These are phyloP conservation scores for Chaetodon trifasciatus DNA, from an alignment of 2,797 vertebrate genomes.

Conservation along the genomic window DNA sequence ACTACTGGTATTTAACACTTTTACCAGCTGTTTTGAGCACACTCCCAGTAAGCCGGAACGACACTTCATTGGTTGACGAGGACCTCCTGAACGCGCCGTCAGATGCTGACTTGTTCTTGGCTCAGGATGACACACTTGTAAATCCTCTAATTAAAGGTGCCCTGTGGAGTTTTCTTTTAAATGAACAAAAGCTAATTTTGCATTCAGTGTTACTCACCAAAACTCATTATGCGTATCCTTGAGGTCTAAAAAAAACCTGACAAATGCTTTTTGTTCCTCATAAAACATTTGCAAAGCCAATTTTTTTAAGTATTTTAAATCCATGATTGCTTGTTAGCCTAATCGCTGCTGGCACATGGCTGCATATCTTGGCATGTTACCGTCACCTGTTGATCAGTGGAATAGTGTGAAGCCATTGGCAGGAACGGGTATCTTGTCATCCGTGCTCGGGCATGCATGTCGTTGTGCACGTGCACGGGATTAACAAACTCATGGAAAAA, in stretches of 20 bases:
- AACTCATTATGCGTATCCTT: neutral
- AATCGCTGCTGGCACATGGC: neutral
- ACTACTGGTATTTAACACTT: conserved; percentile 1
- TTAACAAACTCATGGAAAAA: neutral
- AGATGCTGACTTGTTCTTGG: neutral
- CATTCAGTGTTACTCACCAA: neutral
- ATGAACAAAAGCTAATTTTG: neutral
- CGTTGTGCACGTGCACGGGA: neutral
- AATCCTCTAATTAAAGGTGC: conserved; percentile 4
- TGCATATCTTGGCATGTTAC: neutral
- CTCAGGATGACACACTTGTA: neutral
- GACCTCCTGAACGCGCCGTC: neutral
- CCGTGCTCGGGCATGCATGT: neutral
- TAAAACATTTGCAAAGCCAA: neutral
- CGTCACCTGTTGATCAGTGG: neutral
- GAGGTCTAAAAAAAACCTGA: neutral
- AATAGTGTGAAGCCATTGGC: neutral
- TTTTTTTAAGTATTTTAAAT: neutral
- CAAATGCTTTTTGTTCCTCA: neutral
- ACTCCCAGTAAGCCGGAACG: neutral
- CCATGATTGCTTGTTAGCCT: neutral
- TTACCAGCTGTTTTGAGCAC: conserved; percentile 9
- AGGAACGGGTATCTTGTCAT: neutral
- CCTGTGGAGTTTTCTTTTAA: neutral
- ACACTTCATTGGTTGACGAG: neutral